Evolutionary conservation across 2,888 invertebrate genomes (phyloP), one percentile per base, ranked within the genome.

Genomic region (Drosophila borborema): DNA sequence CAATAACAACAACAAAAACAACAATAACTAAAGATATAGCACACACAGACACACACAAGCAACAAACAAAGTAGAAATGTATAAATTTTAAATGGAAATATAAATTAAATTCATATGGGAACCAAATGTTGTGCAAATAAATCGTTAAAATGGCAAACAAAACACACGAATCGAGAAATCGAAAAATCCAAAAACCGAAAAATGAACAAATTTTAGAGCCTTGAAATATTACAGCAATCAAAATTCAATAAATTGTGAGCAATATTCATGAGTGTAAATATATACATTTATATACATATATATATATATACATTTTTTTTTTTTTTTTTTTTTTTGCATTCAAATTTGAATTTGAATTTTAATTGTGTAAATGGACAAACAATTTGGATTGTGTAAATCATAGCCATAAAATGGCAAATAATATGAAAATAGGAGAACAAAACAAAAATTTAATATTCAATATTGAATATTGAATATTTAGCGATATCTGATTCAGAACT

Each of bases 81-180:
- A 77, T 84, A 81, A 89, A 87, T 81, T 89, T 82, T 49, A 87
- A 74, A 82, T 87, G 85, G 82, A 86, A 85, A 72, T 85, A 89
- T 89, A 86, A 89, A 86, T 86, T 87, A 88, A 85, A 85, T 82
- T 89, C 90, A 86, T 87, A 85, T 86, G 86, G 85, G 80, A 76
- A 82, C 88, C 86, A 86, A 86, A 89, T 86, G 86, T 89, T 86
- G 86, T 65, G 78, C 80, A 87, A 87, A 89, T 89, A 86, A 86
- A 86, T 89, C 85, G 85, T 80, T 69, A 70, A 89, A 86, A 83
- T 86, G 79, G 89, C 88, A 82, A 89, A 66, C 87, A 80, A 86
- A 84, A 78, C 75, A 83, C 59, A 64, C 48, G 62, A 71, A 63
- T 59, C 45, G n/a, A 12, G 43, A 48, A 16, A 56, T 55, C 36